A percentile compares a stretch with the other conserved stretches of the same genome.
These are phyloP conservation scores for Baccha elongata DNA, from an alignment of 2,888 invertebrate genomes.

Conservation along the genomic window DNA sequence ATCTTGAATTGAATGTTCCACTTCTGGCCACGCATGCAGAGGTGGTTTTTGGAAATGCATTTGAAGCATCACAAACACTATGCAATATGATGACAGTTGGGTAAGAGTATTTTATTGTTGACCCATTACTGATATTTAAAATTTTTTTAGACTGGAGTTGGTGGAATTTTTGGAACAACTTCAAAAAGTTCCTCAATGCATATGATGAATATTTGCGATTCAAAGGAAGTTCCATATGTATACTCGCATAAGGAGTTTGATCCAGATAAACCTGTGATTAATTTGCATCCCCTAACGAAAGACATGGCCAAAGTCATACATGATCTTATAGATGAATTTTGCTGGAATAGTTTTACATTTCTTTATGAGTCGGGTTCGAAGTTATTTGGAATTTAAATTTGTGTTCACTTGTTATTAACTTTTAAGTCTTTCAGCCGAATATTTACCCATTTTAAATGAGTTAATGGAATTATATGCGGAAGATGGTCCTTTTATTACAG, in stretches of 20 bases:
- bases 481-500: slow-evolving; percentile 84
- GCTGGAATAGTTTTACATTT: slow-evolving; percentile 93
- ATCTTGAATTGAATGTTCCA: slow-evolving; percentile 77
- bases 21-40: slow-evolving; percentile 76
- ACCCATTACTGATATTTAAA: not conserved
- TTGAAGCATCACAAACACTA: slow-evolving; percentile 83
- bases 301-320: slow-evolving; percentile 86
- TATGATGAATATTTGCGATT: slow-evolving; percentile 91
- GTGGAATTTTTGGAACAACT: slow-evolving; percentile 92
- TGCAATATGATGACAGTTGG: slow-evolving; percentile 84
- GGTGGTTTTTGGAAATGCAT: slow-evolving; percentile 84
- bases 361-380: slow-evolving; percentile 83
- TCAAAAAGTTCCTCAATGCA: slow-evolving; percentile 87
- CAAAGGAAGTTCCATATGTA: slow-evolving; percentile 93
- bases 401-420: not conserved
- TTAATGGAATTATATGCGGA: slow-evolving; percentile 86
- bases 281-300: slow-evolving; percentile 88
- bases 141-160: slow-evolving; percentile 85
- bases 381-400: not conserved
- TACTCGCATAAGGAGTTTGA: slow-evolving; percentile 88
- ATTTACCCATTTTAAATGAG: slow-evolving; percentile 88
- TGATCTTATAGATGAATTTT: slow-evolving; percentile 87
- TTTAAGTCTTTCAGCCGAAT: slow-evolving; percentile 78
- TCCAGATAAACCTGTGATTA: slow-evolving; percentile 84
- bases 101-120: not conserved